Evolutionary conservation across 2,797 vertebrate genomes (phyloP), one percentile per base, ranked within the genome.

Genomic region (Morelia viridis): DNA sequence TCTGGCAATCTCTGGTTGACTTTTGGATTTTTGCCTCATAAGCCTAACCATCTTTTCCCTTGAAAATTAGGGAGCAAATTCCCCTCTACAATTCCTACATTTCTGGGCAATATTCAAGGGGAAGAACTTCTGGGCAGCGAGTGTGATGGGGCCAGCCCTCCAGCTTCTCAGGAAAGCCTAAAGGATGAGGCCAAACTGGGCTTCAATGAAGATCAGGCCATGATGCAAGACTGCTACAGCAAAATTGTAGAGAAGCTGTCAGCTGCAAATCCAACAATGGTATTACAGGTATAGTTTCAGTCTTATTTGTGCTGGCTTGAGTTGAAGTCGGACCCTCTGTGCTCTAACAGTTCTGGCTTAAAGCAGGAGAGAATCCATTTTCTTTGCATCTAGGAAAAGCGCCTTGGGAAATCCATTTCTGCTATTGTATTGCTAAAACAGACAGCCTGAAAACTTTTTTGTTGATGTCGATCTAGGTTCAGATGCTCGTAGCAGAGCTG

Each of bases 181-280:
- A 98, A 97, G 57, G 99, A 99, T 6, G 99, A 99, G 92, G 96
- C 98, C 35, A 98, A 98, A 85, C 97, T 98, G 95, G 98, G 98
- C 86, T 98, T 99, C 92, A 99, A 98, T 94, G 98, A 99, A 94
- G 99, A 99, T 95, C 99, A 99, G 96, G 99, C 99, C 88, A 99
- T 99, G 99, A 99, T 99, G 99, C 99, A 99, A 94, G 99, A 99
- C 95, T 99, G 99, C 96, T 99, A 99, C 97, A 99, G 98, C 98
- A 99, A 99, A 97, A 99, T 99, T 0, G 99, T 99, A 58, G 99
- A 99, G 94, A 99, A 99, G 87, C 97, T 99, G 58, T 99, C 99
- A 10, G 95, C 98, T 61, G 99, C 99, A 88, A 99, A 99, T 96
- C 99, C 99, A 4, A 99, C 99, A n/a, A 99, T 99, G 99, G 99